These are phyloP conservation scores for Macrostomum lignano DNA, from an alignment of 1,140 invertebrate species.

Conservation along the genomic window DNA sequence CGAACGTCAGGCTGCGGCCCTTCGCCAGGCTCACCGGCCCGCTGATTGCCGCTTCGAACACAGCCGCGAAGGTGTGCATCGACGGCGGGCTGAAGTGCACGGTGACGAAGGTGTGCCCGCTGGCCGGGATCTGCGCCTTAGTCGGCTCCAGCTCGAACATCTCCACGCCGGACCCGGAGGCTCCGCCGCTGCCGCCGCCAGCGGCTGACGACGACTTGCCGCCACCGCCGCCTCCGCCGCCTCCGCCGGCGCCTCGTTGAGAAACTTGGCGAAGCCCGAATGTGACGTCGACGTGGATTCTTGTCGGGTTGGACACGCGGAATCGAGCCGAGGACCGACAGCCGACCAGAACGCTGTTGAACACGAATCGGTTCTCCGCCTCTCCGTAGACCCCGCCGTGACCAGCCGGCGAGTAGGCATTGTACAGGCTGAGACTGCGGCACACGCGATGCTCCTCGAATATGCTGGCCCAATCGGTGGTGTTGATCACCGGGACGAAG, in stretches of 20 bases:
- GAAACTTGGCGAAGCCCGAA: background rate
- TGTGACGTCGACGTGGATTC: conserved; percentile 10
- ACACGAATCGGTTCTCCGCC: conserved; percentile 24
- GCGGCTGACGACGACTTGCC: conserved; percentile 12
- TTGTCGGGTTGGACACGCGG: conserved; percentile 23
- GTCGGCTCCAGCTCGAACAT: conserved; percentile 25
- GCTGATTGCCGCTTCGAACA: no score
- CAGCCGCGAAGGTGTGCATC: no score
- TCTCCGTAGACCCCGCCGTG: conserved; percentile 22
- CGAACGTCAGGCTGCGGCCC: conserved; percentile 18
- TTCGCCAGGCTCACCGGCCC: conserved; percentile 15
- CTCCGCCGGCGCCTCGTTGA: no score
- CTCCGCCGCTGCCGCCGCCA: conserved; percentile 9
- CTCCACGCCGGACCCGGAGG: conserved; percentile 13
- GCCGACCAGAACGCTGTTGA: conserved; percentile 27
- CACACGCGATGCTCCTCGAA: conserved; percentile 26
- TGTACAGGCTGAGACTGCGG: background rate
- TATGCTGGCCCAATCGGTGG: conserved; percentile 17
- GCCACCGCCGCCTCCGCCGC: background rate
- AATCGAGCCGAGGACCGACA: conserved; percentile 23
- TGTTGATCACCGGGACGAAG: conserved; percentile 21
- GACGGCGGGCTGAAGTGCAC: conserved; percentile 23
- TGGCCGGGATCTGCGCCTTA: conserved; percentile 18
- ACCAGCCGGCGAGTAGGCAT: background rate
- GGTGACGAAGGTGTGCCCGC: conserved; percentile 21